Conservation (phyloP, 2,797 vertebrate species). For the Enteromius trimaculatus region DNA sequence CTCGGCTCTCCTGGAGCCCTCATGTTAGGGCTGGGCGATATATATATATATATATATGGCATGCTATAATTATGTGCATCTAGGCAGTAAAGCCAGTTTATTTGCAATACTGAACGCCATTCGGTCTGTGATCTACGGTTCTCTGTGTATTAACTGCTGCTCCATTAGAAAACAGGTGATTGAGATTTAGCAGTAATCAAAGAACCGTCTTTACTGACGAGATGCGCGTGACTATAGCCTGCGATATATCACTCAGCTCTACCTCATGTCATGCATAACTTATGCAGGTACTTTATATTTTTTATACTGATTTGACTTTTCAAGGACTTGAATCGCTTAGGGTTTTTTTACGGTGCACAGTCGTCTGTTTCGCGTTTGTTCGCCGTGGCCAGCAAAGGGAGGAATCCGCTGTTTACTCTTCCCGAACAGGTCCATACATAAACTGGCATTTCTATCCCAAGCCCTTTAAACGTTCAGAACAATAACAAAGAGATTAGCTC, state of each 20-base stretch:
- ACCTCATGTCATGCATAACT: slow-evolving; percentile 59
- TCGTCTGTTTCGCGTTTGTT: slow-evolving; percentile 30
- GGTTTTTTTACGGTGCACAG: not conserved
- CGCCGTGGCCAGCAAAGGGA: slow-evolving; percentile 32
- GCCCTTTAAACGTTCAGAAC: slow-evolving; percentile 56
- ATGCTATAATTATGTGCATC: too few species aligned
- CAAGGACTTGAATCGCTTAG: slow-evolving; percentile 64
- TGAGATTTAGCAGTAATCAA: too few species aligned
- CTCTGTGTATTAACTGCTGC: too few species aligned
- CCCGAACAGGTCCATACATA: slow-evolving; percentile 16
- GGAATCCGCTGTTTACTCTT: slow-evolving; percentile 25
- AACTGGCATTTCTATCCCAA: slow-evolving; percentile 36
- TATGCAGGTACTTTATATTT: slow-evolving; percentile 79
- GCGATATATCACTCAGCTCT: too few species aligned
- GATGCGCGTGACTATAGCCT: too few species aligned
- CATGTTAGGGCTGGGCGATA: slow-evolving; percentile 3
- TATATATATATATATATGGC: too few species aligned
- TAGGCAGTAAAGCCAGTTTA: too few species aligned
- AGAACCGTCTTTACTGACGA: too few species aligned
- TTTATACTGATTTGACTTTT: slow-evolving; percentile 70
- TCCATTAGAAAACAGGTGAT: too few species aligned
- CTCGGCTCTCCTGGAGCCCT: slow-evolving; percentile 51
- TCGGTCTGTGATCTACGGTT: too few species aligned
- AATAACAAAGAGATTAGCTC: slow-evolving; percentile 57
- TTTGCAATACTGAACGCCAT: too few species aligned